Evolutionary conservation across 2,888 invertebrate genomes (phyloP).

Genomic region (Lasioglossum malachurum): DNA sequence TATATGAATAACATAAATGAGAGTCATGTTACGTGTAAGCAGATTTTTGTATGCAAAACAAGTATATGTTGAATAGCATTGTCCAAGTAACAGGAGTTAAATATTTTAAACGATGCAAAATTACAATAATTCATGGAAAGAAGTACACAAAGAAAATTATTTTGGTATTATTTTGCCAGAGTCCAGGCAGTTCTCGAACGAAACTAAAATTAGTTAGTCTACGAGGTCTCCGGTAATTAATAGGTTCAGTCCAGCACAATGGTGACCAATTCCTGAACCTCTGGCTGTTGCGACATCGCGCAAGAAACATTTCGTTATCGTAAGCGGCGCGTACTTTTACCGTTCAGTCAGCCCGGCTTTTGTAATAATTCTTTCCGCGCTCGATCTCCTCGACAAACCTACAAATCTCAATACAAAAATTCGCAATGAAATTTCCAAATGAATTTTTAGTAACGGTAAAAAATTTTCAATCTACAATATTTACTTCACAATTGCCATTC

Average conservation of each 20-base stretch:
- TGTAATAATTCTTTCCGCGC: background rate
- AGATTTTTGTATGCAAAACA: background rate
- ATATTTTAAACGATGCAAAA: background rate
- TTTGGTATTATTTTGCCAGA: background rate
- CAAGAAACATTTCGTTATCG: conserved; percentile 67
- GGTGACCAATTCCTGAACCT: conserved; percentile 53
- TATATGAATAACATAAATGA: background rate
- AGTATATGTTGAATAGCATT: background rate
- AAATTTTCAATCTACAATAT: too few relatives aligned
- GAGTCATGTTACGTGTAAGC: background rate
- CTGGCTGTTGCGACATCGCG: conserved; percentile 58
- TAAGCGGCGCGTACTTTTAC: conserved; percentile 57
- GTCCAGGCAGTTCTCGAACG: background rate
- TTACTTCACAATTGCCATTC: background rate
- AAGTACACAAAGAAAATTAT: background rate
- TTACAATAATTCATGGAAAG: background rate
- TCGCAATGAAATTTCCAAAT: background rate
- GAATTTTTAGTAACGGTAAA: background rate
- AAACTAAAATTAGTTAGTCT: background rate
- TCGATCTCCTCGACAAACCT: background rate
- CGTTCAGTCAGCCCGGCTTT: background rate
- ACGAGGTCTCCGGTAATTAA: background rate
- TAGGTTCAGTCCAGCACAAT: conserved; percentile 38
- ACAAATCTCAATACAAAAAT: background rate
- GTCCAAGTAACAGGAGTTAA: background rate